Evolutionary conservation across 2,797 vertebrate genomes (phyloP).

Genomic region (Betta splendens): DNA sequence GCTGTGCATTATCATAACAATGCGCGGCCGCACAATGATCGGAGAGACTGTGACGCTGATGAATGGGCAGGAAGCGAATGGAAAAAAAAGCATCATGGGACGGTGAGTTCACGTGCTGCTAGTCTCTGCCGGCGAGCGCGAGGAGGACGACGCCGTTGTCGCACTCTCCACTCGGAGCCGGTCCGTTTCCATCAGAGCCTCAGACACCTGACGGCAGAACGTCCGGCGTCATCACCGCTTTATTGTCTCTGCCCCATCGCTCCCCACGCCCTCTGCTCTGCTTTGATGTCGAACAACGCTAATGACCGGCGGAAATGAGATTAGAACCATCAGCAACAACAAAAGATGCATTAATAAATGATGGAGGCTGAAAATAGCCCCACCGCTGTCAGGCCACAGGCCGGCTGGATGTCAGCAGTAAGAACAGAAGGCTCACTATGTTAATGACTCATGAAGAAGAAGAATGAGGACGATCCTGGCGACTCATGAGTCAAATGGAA

Average conservation of each 20-base stretch:
- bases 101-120: conserved; percentile 59
- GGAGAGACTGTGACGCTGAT: conserved; percentile 43
- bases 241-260: conserved; percentile 16
- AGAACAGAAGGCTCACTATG: conserved; percentile 49
- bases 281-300: conserved; percentile 73
- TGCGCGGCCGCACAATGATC: conserved; percentile 39
- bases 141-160: conserved; percentile 62
- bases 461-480: too few species aligned
- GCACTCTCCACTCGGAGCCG: too few species aligned
- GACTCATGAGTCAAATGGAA: conserved; percentile 22
- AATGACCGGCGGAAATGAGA: conserved; percentile 77
- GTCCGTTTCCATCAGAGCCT: conserved; percentile 15
- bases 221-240: conserved; percentile 58
- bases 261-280: conserved; percentile 31
- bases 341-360: conserved; percentile 73
- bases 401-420: conserved; percentile 40
- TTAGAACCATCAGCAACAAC: conserved; percentile 71
- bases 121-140: conserved; percentile 57
- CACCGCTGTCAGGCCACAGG: conserved; percentile 50
- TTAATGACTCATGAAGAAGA: too few species aligned
- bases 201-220: conserved; percentile 5
- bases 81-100: conserved; percentile 72
- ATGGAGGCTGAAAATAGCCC: conserved; percentile 66
- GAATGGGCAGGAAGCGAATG: conserved; percentile 67
- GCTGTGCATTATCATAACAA: conserved; percentile 59